Percentiles rank a stretch among this genome's conserved stretches.
These are phyloP conservation scores for Cebus imitator DNA, from an alignment of 2,113 vertebrate species.

Conservation along the genomic window DNA sequence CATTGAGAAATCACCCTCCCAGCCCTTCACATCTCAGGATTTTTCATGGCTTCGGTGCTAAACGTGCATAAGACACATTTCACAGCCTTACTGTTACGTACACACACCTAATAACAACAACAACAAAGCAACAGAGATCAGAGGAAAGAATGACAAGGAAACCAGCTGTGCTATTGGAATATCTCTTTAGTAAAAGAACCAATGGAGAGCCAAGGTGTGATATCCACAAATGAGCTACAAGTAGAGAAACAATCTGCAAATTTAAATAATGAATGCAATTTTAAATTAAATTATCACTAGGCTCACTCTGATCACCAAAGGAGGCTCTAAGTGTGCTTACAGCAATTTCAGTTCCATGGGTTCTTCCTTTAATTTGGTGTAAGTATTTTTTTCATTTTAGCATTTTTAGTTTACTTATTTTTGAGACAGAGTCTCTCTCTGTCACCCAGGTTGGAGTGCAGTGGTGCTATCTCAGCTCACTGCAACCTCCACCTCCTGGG, in stretches of 20 bases:
- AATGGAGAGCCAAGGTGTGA: background rate
- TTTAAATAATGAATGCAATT: background rate
- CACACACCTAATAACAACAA: background rate
- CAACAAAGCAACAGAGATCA: background rate
- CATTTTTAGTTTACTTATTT: too few species aligned
- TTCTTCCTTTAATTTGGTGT: background rate
- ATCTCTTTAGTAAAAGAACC: background rate
- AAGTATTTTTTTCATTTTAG: background rate
- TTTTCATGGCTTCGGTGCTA: background rate
- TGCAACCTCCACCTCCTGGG: too few species aligned
- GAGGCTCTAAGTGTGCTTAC: background rate
- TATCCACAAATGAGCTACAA: background rate
- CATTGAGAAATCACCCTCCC: background rate
- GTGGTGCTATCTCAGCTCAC: too few species aligned
- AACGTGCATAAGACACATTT: background rate
- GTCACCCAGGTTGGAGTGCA: too few species aligned
- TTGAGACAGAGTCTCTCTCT: too few species aligned
- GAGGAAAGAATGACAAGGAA: background rate
- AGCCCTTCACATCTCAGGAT: background rate
- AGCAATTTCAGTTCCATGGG: background rate
- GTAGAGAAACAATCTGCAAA: background rate
- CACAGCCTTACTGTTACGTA: background rate
- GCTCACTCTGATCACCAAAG: background rate
- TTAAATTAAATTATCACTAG: background rate
- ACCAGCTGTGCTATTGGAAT: background rate